Conservation (phyloP, 2,888 invertebrate genomes). For the Bugula neritina region DNA sequence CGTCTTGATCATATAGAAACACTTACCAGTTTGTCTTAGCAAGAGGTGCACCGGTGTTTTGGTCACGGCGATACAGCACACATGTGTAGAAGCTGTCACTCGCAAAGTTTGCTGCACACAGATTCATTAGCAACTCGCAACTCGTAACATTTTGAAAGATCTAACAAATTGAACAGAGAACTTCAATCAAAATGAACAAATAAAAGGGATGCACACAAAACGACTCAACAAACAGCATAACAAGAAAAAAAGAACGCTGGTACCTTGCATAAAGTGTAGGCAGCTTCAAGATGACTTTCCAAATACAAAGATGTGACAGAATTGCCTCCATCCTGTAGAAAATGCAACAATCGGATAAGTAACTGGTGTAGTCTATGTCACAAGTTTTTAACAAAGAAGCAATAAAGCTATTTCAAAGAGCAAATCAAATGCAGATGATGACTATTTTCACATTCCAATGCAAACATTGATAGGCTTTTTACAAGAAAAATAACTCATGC, state of each 20-base stretch:
- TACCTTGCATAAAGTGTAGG: constrained; percentile 40
- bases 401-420: too few species aligned
- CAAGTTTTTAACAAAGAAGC: too few species aligned
- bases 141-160: constrained; percentile 55
- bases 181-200: neutral
- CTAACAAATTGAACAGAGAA: constrained; percentile 2
- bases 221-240: constrained; percentile 14
- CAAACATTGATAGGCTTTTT: too few species aligned
- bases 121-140: constrained; percentile 65
- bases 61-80: constrained; percentile 28
- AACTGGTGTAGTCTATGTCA: neutral
- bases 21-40: neutral
- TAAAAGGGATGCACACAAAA: neutral
- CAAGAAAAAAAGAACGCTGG: neutral
- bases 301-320: constrained; percentile 37
- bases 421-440: too few species aligned
- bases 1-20: too few species aligned
- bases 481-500: too few species aligned
- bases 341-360: constrained; percentile 1
- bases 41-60: neutral
- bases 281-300: constrained; percentile 37
- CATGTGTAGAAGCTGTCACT: constrained; percentile 39
- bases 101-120: constrained; percentile 60
- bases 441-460: too few species aligned
- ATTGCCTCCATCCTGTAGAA: constrained; percentile 29